Conservation (phyloP, 2,888 invertebrate genomes). For the Sclerodermus sp. region DNA sequence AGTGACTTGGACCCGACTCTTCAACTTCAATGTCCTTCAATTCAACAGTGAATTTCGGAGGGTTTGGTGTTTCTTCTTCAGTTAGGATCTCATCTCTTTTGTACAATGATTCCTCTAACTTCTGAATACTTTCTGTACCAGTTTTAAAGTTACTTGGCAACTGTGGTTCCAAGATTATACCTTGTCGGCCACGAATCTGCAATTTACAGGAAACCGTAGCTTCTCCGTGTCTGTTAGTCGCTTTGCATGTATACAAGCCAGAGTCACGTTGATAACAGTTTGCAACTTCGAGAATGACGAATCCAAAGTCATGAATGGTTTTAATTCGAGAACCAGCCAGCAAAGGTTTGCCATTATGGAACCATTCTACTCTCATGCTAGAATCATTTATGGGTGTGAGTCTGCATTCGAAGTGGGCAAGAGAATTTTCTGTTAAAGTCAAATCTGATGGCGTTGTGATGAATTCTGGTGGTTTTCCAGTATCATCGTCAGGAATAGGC, state of each 20-base stretch:
- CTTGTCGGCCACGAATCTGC: slow-evolving; percentile 84
- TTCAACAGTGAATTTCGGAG: slow-evolving; percentile 82
- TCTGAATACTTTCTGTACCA: slow-evolving; percentile 88
- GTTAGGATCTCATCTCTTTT: slow-evolving; percentile 78
- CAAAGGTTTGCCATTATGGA: slow-evolving; percentile 92
- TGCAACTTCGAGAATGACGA: slow-evolving; percentile 93
- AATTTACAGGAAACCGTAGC: slow-evolving; percentile 85
- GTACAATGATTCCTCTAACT: slow-evolving; percentile 85
- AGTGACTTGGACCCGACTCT: slow-evolving; percentile 88
- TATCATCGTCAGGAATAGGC: slow-evolving; percentile 75
- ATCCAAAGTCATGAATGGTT: slow-evolving; percentile 96
- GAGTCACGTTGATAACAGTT: slow-evolving; percentile 93
- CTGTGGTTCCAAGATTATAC: slow-evolving; percentile 87
- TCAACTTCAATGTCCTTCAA: slow-evolving; percentile 80
- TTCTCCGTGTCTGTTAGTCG: slow-evolving; percentile 88
- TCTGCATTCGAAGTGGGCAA: slow-evolving; percentile 92
- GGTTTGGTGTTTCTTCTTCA: slow-evolving; percentile 84
- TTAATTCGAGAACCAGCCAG: slow-evolving; percentile 90
- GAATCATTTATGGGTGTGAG: slow-evolving; percentile 88
- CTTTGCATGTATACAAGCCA: slow-evolving; percentile 90
- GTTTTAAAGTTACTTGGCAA: slow-evolving; percentile 83
- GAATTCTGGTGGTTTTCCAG: slow-evolving; percentile 88
- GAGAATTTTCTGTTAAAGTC: slow-evolving; percentile 79
- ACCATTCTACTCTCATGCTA: slow-evolving; percentile 96
- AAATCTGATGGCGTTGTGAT: slow-evolving; percentile 85